phyloP scores from a whole-genome alignment of 2,888 invertebrate species.

The Pristionchus japonicus region DNA sequence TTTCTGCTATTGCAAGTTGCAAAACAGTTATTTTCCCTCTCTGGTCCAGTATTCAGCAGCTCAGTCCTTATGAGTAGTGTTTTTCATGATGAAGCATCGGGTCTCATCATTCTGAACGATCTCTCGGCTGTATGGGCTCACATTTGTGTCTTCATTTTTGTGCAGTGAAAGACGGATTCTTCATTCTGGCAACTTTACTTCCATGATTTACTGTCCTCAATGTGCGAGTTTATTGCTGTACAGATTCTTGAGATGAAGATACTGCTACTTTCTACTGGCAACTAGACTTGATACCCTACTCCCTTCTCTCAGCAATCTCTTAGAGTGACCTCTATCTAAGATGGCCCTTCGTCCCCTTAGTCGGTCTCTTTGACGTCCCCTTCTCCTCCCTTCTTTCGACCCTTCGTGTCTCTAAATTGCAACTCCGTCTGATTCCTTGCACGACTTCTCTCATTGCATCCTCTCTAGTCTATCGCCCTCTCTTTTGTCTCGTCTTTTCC shows the following conservation, averaged over 20 bases:
- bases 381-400: not conserved
- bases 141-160: no score
- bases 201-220: no score
- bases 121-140: no score
- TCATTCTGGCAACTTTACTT: no score
- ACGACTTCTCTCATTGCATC: constrained; percentile 1
- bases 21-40: not conserved
- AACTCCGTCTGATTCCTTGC: constrained; percentile 4
- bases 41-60: not conserved
- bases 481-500: not conserved
- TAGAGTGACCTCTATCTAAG: constrained; percentile 2
- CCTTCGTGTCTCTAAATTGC: constrained; percentile 14
- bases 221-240: no score
- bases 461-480: not conserved
- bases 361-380: not conserved
- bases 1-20: not conserved
- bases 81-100: no score
- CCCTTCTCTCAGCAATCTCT: not conserved
- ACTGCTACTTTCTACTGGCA: no score
- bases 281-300: no score
- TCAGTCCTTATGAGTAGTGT: not conserved
- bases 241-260: no score
- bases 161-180: no score
- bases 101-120: no score
- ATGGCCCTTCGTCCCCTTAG: not conserved